Evolutionary conservation across 2,113 vertebrate genomes (phyloP), one percentile per base, ranked within the genome.

Genomic region (Leucosticte australis): DNA sequence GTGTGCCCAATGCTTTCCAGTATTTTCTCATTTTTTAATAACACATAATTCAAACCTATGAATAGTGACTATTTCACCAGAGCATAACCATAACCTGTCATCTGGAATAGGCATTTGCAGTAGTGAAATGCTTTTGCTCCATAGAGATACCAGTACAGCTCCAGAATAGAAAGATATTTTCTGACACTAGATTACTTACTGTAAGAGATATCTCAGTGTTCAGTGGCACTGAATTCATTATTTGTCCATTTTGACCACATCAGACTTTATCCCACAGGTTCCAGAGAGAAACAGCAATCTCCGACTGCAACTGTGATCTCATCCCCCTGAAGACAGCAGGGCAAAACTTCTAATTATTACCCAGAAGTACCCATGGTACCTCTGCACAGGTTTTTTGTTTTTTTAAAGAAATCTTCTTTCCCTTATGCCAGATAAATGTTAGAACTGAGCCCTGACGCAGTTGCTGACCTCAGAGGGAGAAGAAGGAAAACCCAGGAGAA

Each of bases 121-220:
- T 35, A 73, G 37, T 14, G 37, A 42, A 59, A 44, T 8, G 2
- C 3, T 73, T 53, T 80, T 7, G 0, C 26, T 85, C 85, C 78
- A 44, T 0, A 44, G 65, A 87, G 78, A 73, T 85, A 33, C 41
- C 44, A 76, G 8, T 44, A 18, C 33, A 79, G 37, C n/a, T 83
- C 67, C 62, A 89, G 49, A 67, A 65, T 31, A 83, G 64, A 60
- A 93, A 41, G n/a, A 13, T 26, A 57, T 68, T 85, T 93, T 73
- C 77, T 60, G 39, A 84, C 60, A 71, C 68, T 63, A 44, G 56
- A 70, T 92, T 62, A 59, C 49, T 75, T 91, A 87, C 87, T 69
- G 47, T 41, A 82, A 82, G 49, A 37, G 35, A 82, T 68, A 44
- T 68, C 52, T 53, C 44, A 46, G 53, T 69, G 27, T 46, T 83